Percentiles rank a stretch among this genome's conserved stretches.
phyloP scores from a whole-genome alignment of 1,140 invertebrate species.

The Harlomillsia oculata region DNA sequence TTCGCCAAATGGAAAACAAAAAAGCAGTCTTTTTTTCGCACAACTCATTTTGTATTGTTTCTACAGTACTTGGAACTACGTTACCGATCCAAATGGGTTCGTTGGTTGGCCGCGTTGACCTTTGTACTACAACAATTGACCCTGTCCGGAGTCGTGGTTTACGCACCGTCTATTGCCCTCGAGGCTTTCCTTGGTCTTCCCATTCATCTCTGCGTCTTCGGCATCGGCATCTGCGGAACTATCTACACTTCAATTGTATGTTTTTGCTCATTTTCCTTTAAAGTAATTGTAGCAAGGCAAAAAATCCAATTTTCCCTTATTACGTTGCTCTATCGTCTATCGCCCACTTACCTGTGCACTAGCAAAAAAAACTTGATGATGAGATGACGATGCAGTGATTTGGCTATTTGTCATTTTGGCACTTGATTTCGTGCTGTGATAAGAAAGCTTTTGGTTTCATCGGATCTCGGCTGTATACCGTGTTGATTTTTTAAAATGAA shows the following conservation, averaged over 20 bases:
- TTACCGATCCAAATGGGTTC: slow-evolving; percentile 11
- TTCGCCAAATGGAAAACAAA: too few relatives aligned
- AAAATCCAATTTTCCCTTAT: too few relatives aligned
- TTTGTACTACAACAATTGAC: slow-evolving; percentile 22
- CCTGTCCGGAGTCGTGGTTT: slow-evolving; percentile 29
- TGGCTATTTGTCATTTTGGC: not conserved
- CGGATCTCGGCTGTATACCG: not conserved
- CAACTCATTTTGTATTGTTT: not conserved
- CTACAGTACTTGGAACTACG: slow-evolving; percentile 26
- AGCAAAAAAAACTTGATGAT: too few relatives aligned
- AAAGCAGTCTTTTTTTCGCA: too few relatives aligned
- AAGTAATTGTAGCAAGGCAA: too few relatives aligned
- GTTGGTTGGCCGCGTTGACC: slow-evolving; percentile 11
- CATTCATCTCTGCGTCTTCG: slow-evolving; percentile 5
- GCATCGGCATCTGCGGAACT: slow-evolving; percentile 4
- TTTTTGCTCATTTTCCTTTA: too few relatives aligned
- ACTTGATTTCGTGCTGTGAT: too few relatives aligned
- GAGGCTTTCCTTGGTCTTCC: slow-evolving; percentile 30
- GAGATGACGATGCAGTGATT: too few relatives aligned
- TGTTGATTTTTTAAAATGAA: not conserved
- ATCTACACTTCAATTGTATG: slow-evolving; percentile 14
- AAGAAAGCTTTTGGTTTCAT: too few relatives aligned
- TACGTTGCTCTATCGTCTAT: too few relatives aligned
- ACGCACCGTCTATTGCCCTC: slow-evolving; percentile 33
- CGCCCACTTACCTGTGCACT: too few relatives aligned